A percentile compares a stretch with the other conserved stretches of the same genome.
Evolutionary conservation across 2,888 invertebrate genomes (phyloP).

Genomic region (Dryocosmus kuriphilus): DNA sequence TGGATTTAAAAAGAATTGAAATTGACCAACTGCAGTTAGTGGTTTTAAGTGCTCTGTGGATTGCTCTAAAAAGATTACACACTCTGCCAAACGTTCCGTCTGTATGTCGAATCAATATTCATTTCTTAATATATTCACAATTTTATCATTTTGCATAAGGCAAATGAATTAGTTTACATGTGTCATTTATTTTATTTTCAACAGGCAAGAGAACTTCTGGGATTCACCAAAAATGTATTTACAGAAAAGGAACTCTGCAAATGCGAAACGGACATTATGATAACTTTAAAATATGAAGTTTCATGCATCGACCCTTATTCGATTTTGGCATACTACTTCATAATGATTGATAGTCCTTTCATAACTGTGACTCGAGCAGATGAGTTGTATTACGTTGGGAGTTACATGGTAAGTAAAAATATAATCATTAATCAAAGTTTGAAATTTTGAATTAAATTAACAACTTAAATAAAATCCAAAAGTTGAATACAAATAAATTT

Average conservation of each 20-base stretch:
- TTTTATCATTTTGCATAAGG: too few relatives aligned
- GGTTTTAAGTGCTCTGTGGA: conserved; percentile 67
- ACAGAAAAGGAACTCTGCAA: neutral
- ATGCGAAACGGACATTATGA: neutral
- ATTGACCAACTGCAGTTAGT: conserved; percentile 59
- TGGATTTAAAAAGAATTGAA: conserved; percentile 56
- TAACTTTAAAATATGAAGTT: neutral
- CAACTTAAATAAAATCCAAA: neutral
- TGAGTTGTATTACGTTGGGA: neutral
- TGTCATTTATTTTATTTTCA: neutral
- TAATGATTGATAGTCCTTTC: conserved; percentile 16
- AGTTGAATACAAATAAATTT: neutral
- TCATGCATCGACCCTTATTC: conserved; percentile 9
- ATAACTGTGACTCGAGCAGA: neutral
- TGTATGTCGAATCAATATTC: conserved; percentile 33
- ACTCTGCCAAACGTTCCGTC: conserved; percentile 57
- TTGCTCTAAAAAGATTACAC: conserved; percentile 64
- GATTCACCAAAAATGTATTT: neutral
- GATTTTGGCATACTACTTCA: conserved; percentile 9
- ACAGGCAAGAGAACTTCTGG: neutral
- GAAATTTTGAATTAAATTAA: neutral
- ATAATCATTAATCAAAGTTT: neutral
- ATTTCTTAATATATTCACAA: too few relatives aligned
- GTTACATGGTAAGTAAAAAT: neutral
- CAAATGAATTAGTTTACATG: too few relatives aligned